Evolutionary conservation across 2,888 invertebrate genomes (phyloP), one percentile per base, ranked within the genome.

Genomic region (Drosophila prostipennis): DNA sequence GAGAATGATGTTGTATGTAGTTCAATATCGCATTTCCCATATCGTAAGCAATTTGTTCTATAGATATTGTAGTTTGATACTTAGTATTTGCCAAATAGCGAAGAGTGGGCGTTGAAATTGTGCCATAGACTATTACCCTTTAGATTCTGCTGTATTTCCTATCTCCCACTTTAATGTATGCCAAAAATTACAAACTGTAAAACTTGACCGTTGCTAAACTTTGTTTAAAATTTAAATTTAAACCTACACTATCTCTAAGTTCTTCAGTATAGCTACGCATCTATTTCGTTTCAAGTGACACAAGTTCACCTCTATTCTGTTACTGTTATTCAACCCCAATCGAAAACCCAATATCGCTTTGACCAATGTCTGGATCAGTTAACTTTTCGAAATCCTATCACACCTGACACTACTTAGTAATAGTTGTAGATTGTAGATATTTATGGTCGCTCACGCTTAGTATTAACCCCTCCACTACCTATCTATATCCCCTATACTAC

Each of bases 391-490:
- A 43, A 23, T 32, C 19, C 36, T 34, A 52, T 29, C 4, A 39
- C 36, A 56, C 43, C 32, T 45, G 26, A 51, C 46, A 34, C 32
- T 36, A 57, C 46, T 37, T 51, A 73, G 67, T 37, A 36, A 39
- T 40, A 72, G 53, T 57, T 64, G 60, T 70, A 76, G 52, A 36
- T 53, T 76, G 58, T 79, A 74, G 57, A 51, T 74, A 79, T 74
- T 80, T 82, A 79, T 85, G 64, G 51, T 68, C 65, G 37, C 51
- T 61, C 69, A 45, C 64, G 58, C 51, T 55, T 80, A 85, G 80
- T 85, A 80, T 85, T 80, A 80, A 69, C 70, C 61, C 23, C 14
- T 32, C 36, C 23, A 48, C 36, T 68, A 37, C 53, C 40, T 42
- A 29, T 7, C 13, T 48, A 11, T 36, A 34, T 46, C 40, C 26